Base-by-base conservation (phyloP, 2,113 vertebrate species). In the Beaufortia kweichowensis region DNA sequence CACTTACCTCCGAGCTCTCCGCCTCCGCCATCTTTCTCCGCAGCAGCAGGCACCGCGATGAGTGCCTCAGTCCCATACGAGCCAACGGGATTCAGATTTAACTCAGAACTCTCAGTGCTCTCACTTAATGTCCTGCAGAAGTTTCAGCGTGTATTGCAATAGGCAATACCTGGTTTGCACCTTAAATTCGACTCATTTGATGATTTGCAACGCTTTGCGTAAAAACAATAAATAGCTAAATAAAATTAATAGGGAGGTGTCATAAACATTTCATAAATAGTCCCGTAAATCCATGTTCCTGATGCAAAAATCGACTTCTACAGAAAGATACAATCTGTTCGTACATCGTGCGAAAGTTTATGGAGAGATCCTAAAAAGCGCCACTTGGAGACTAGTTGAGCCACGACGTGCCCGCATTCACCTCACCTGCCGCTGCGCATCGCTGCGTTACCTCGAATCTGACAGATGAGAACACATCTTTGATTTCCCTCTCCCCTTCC, bases 61-160 rank as follows among this genome's bases (percentile, higher is more conserved):
- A 98, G 91, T 97, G 97, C 92, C 94, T 94, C 87, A 96, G 94
- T 94, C 97, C 97, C 97, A 98, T 98, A 94, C 89, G 95, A 92
- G 91, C 92, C 91, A 83, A 86, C 89, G 89, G 92, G 93, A 93
- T 90, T 90, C 74, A 50, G 88, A 8, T 85, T 43, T 17, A 76
- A 26, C 19, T 39, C 43, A 78, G 62, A 81, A 50, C 12, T 28
- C 23, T 43, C 28, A 26, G 29, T 74, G 11, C 19, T 50, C 19
- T 26, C 21, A 48, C 21, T 53, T 17, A 12, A 35, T 23, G 31
- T 35, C 19, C 24, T 61, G 19, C 1, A 11, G 43, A 48, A 75
- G 71, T 74, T 79, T 79, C 59, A 62, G 7, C 50, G 57, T 43
- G 14, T 19, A 17, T 29, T 7, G 50, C 60, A 68, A 31, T 48